A percentile compares a stretch with the other conserved stretches of the same genome.
These are phyloP conservation scores for Cynodonichthys magdalenae DNA, from an alignment of 2,797 vertebrate species.

Conservation along the genomic window DNA sequence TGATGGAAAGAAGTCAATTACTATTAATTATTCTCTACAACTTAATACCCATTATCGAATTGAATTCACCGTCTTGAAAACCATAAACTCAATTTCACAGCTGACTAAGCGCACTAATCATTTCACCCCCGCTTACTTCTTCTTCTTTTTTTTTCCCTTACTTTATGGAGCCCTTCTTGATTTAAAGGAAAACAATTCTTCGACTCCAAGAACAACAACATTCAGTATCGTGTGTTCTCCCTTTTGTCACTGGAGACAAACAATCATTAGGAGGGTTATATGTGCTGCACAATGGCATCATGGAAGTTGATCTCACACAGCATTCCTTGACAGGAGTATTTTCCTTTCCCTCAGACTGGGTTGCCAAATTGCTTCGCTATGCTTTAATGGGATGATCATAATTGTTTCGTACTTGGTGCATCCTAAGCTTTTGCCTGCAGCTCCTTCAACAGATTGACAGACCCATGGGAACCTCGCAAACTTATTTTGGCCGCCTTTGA, in stretches of 20 bases:
- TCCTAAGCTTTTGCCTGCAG: slow-evolving; percentile 77
- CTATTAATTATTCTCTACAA: slow-evolving; percentile 83
- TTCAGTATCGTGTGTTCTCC: slow-evolving; percentile 29
- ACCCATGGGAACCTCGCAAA: slow-evolving; percentile 79
- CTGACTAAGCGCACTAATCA: slow-evolving; percentile 81
- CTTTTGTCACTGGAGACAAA: slow-evolving; percentile 28
- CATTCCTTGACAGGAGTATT: slow-evolving; percentile 51
- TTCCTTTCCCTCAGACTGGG: slow-evolving; percentile 49
- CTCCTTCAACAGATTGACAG: slow-evolving; percentile 79
- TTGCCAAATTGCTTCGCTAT: slow-evolving; percentile 77
- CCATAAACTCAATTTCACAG: slow-evolving; percentile 85
- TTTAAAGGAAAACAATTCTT: slow-evolving; percentile 51
- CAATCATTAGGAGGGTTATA: slow-evolving; percentile 16
- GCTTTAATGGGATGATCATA: slow-evolving; percentile 80
- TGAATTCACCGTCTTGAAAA: slow-evolving; percentile 82
- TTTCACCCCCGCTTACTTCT: slow-evolving; percentile 41
- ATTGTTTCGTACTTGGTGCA: slow-evolving; percentile 76
- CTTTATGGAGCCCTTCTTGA: slow-evolving; percentile 33
- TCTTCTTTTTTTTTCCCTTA: slow-evolving; percentile 19
- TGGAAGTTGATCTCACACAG: slow-evolving; percentile 41
- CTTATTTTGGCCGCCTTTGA: slow-evolving; percentile 81
- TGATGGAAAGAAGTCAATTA: slow-evolving; percentile 83
- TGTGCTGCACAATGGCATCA: slow-evolving; percentile 6
- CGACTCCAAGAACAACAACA: slow-evolving; percentile 52
- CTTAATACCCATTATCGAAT: slow-evolving; percentile 83